Base-by-base conservation (phyloP, 1,140 invertebrate genomes). In the Dolichoris vasculosae region DNA sequence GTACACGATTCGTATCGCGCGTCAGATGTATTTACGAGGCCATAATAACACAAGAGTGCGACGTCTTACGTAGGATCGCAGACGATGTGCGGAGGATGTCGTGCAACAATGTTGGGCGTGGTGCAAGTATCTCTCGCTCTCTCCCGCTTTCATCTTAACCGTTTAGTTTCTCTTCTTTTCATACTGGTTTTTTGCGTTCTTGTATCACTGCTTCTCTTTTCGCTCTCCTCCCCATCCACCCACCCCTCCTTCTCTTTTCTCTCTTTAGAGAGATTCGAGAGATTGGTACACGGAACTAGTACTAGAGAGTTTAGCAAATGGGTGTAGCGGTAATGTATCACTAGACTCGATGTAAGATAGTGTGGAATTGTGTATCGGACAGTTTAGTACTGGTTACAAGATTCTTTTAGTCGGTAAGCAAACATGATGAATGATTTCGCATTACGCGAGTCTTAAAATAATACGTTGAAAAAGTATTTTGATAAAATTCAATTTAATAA, bases 71-170 rank as follows among this genome's bases (percentile, higher is more conserved):
- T 51, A 63, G 77, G 38, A 43, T 46, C 43, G 15, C 75, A 32
- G n/a, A 77, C 46, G 75, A 51, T 30, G 75, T 40, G 51, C 48
- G 38, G 43, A 78, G 76, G 83, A 73, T 79, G 83, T 85, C 67
- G 76, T 80, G 76, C 76, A 86, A 89, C 88, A 88, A 88, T 89
- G 67, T 88, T 78, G 85, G 87, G 79, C 85, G 87, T 88, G 87
- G 88, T 81, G 51, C 78, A 59, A 43, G 51, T 55, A 8, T 3
- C 7, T 30, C 8, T 23, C 63, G 0, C 63, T 35, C 63, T 67
- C 63, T 30, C 77, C 46, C 8, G 2, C 76, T 78, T 35, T 79
- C 85, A 64, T 83, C 63, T 48, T n/a, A 35, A 73, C 81, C 87
- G 78, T 26, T 55, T 40, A 23, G 30, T 71, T 46, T 40, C n/a